Base-by-base conservation (phyloP, 2,888 invertebrate genomes). In the Drosophila pegasa region DNA sequence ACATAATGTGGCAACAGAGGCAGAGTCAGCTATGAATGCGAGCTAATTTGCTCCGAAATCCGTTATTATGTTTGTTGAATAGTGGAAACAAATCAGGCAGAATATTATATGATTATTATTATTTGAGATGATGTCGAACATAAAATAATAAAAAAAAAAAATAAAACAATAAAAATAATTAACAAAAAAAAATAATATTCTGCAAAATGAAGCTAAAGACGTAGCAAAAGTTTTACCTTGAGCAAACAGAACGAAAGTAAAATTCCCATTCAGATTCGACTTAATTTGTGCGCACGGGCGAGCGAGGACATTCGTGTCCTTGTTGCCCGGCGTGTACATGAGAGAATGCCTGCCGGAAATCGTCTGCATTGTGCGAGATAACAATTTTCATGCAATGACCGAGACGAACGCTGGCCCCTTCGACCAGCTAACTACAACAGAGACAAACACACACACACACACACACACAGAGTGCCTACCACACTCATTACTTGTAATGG, bases 351-450 rank as follows among this genome's bases (percentile, higher is more conserved):
- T 75, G 75, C 68, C 85, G 87, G 89, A 88, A 87, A 88, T 85
- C 79, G 89, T 88, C 87, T 88, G 86, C 89, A 82, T 60, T 85
- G 73, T 87, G 88, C 80, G 80, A 89, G 85, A 85, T 85, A 85
- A 88, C 85, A 85, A 85, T 89, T 87, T 88, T 85, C 88, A 84
- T 88, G 82, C 72, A 77, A 75, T 77, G 88, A 77, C 73, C 87
- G 65, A 74, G 84, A 66, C 86, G 73, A 64, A n/a, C 33, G 33
- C 48, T 48, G 48, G 3, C 8, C 62, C 18, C 65, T 29, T 12
- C 58, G 41, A n/a, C 57, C 56, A 7, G 14, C 25, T 29, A 51
- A 37, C 50, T 48, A 33, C 45, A 16, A 35, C 25, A n/a, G 35
- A 6, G 7, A n/a, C 27, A 9, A 29, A 47, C 25, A 22, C 12